Base-by-base conservation (phyloP, 1,140 invertebrate species). In the Aplysia californica region DNA sequence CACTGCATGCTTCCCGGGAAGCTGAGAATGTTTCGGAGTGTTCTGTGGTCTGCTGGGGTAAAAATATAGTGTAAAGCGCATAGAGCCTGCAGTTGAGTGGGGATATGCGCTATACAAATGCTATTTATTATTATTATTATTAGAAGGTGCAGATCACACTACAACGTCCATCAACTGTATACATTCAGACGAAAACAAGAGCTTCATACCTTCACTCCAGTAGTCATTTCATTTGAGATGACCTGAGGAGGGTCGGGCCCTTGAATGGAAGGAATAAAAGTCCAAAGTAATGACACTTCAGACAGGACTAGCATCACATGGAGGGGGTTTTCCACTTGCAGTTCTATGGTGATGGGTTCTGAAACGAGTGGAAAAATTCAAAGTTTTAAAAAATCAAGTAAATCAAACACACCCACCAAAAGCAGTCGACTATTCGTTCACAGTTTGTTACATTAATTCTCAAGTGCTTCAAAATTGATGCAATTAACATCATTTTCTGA, bases 281-380 rank as follows among this genome's bases (percentile, higher is more conserved):
- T 93, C 95, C 96, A 97, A n/a, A 96, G 87, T 23, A 97, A 88
- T 82, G 93, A 92, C 3, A 97, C 90, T 79, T 96, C 93, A 41
- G 92, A 92, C 31, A 97, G 87, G 23, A 92, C 89, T 66, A 97
- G 84, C 3, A 93, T 89, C 58, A 96, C 94, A 78, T 94, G 93
- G n/a, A 97, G 90, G 1, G 95, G 94, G 90, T 98, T 97, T 59
- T 92, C 90, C 50, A 97, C 88, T 61, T 93, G 92, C 35, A 97
- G 90, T 67, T 94, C 93, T 68, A 97, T 91, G 88, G 93, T 93
- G 66, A 97, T 93, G 15, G 94, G 94, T 90, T 98, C 96, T 94
- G 89, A 79, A 92, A 91, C 73, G 75, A 79, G 79, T 73, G 83
- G 80, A 71, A 83, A 58, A 71, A 69, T 55, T 64, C 23, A 23